These are phyloP conservation scores for Stenoptilia bipunctidactyla DNA, from an alignment of 2,888 invertebrate genomes.

Conservation along the genomic window DNA sequence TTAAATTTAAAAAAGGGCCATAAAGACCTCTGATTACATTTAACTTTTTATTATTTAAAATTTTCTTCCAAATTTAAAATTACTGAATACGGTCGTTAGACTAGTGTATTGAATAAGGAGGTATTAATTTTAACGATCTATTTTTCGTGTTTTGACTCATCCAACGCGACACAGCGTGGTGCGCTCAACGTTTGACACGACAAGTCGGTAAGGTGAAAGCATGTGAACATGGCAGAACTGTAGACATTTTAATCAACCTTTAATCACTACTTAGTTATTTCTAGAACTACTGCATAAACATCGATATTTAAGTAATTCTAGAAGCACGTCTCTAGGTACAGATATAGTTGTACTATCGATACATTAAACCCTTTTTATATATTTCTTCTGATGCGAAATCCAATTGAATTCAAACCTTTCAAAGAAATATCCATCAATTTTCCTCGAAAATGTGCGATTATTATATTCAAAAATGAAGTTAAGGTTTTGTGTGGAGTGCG, in stretches of 20 bases:
- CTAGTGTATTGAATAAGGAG: conserved; percentile 20
- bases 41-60: no score
- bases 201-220: conserved; percentile 38
- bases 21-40: no score
- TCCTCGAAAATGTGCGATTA: not conserved
- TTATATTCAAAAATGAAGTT: not conserved
- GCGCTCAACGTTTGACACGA: conserved; percentile 39
- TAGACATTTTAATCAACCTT: conserved; percentile 1
- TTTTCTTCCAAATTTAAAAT: no score
- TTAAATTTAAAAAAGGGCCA: no score
- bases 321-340: no score
- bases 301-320: no score
- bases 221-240: not conserved
- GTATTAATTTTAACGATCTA: conserved; percentile 35
- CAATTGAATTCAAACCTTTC: not conserved
- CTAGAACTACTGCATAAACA: no score
- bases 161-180: conserved; percentile 57
- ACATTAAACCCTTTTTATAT: not conserved
- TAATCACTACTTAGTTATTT: no score
- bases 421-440: no score
- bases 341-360: no score
- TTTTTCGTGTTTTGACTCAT: conserved; percentile 64
- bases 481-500: conserved; percentile 17
- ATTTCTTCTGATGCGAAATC: not conserved
- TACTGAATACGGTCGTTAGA: no score